Conservation (phyloP, 2,113 vertebrate genomes). For the Periophthalmus modestus region DNA sequence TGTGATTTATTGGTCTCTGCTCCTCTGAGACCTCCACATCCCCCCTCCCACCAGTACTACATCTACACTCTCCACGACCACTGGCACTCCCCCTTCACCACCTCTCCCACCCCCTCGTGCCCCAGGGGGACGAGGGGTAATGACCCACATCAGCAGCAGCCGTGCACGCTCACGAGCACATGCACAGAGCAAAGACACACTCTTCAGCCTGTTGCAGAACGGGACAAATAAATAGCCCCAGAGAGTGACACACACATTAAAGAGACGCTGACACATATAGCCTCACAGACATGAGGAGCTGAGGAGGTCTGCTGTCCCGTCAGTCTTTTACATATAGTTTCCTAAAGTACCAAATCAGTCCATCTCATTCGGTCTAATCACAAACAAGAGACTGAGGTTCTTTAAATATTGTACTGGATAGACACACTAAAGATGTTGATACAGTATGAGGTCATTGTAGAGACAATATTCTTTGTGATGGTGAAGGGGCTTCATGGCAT, state of each 20-base stretch:
- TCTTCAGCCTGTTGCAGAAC: constrained; percentile 26
- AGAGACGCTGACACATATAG: constrained; percentile 70
- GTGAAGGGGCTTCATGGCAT: background rate
- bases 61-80: constrained; percentile 17
- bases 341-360: constrained; percentile 13
- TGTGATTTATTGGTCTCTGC: constrained; percentile 78
- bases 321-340: constrained; percentile 23
- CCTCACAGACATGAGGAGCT: constrained; percentile 68
- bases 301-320: constrained; percentile 42
- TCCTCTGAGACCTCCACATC: constrained; percentile 56
- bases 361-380: background rate
- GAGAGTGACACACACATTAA: constrained; percentile 52
- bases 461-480: background rate
- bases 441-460: background rate
- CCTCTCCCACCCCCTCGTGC: constrained; percentile 60
- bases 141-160: constrained; percentile 81
- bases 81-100: constrained; percentile 48
- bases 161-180: constrained; percentile 41
- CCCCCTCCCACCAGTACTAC: constrained; percentile 21
- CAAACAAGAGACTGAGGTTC: background rate
- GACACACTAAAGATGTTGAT: no score
- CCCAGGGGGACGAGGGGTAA: constrained; percentile 73
- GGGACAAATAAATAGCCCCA: constrained; percentile 64
- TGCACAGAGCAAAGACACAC: constrained; percentile 18
- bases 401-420: background rate